Evolutionary conservation across 2,888 invertebrate species (phyloP).

Genomic region (Tortrix viridana): DNA sequence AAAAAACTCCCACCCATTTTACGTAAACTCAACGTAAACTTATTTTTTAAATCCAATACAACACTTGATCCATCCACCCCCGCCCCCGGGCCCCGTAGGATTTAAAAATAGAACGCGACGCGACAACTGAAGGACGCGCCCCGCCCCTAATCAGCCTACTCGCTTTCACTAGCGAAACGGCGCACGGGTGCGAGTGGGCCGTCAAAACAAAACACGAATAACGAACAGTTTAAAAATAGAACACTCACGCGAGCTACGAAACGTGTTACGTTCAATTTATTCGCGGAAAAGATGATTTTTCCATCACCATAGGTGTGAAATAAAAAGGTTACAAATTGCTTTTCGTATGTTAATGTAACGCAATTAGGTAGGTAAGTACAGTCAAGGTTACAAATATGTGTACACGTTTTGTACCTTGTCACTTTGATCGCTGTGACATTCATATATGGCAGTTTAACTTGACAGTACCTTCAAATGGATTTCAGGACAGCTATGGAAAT

Average conservation of each 20-base stretch:
- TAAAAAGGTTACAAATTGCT: too few relatives aligned
- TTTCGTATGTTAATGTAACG: too few relatives aligned
- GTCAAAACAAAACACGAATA: constrained; percentile 57
- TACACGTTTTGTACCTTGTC: too few relatives aligned
- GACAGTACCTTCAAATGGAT: too few relatives aligned
- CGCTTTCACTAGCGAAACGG: constrained; percentile 49
- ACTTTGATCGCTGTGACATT: too few relatives aligned
- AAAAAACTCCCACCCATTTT: background rate
- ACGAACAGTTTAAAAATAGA: constrained; percentile 69
- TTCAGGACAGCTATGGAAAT: too few relatives aligned
- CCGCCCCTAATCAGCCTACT: constrained; percentile 49
- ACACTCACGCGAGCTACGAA: constrained; percentile 68
- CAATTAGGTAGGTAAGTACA: too few relatives aligned
- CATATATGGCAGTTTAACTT: too few relatives aligned
- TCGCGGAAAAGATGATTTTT: constrained; percentile 49
- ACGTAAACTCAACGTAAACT: constrained; percentile 10
- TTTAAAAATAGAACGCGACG: constrained; percentile 60
- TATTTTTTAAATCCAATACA: constrained; percentile 24
- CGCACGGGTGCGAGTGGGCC: constrained; percentile 48
- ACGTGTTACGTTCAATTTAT: constrained; percentile 56
- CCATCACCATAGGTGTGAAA: background rate
- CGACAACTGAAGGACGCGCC: constrained; percentile 77
- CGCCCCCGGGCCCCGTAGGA: constrained; percentile 45
- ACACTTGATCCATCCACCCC: constrained; percentile 41
- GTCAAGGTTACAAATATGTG: too few relatives aligned